phyloP scores from a whole-genome alignment of 2,797 vertebrate species.

The Phataginus tetradactyla region DNA sequence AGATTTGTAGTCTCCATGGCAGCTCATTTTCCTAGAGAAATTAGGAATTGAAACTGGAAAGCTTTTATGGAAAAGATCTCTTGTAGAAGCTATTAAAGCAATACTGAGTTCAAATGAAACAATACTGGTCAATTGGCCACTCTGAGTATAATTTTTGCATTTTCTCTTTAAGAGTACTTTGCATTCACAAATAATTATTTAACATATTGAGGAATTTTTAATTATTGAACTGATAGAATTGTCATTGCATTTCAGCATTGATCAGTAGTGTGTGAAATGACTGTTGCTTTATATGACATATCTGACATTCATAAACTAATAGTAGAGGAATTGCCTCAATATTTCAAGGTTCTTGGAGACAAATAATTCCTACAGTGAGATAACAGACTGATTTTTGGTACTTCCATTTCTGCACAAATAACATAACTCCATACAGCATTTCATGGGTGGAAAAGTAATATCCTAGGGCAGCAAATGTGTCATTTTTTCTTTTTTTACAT shows the following conservation, averaged over 20 bases:
- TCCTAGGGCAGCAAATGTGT: neutral
- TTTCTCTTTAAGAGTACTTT: neutral
- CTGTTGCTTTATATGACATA: neutral
- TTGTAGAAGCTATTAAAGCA: neutral
- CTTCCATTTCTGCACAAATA: neutral
- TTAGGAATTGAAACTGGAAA: constrained; percentile 45
- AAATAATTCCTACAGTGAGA: neutral
- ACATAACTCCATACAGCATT: neutral
- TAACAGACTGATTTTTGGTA: neutral
- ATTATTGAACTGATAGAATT: constrained; percentile 19
- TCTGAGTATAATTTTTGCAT: neutral
- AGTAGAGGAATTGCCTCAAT: neutral
- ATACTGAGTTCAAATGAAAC: neutral
- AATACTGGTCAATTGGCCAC: neutral
- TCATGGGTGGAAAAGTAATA: neutral
- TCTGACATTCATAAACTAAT: neutral
- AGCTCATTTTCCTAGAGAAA: neutral
- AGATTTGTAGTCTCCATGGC: neutral
- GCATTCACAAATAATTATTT: neutral
- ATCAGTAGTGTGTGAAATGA: constrained; percentile 5
- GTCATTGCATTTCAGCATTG: constrained; percentile 9
- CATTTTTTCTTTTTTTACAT: neutral
- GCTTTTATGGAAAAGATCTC: neutral
- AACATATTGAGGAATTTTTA: constrained; percentile 2
- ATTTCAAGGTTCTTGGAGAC: neutral